Evolutionary conservation across 2,113 vertebrate species (phyloP).

Genomic region (Pristiophorus japonicus): DNA sequence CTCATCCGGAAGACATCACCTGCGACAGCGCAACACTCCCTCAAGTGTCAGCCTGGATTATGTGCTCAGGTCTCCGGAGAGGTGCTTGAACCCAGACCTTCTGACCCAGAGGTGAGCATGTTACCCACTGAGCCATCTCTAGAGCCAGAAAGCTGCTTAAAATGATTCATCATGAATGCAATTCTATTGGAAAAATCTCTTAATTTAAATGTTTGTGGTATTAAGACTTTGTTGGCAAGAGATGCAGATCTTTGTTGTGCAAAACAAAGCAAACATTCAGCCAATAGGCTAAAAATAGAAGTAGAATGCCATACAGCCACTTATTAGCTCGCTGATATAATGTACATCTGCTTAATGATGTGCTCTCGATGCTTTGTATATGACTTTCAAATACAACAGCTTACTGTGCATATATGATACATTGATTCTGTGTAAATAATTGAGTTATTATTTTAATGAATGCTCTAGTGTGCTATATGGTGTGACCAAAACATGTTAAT

Average conservation of each 20-base stretch:
- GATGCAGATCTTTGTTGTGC: neutral
- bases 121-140: neutral
- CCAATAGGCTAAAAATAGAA: neutral
- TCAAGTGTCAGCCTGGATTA: neutral
- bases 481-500: neutral
- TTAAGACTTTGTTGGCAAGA: neutral
- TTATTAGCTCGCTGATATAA: neutral
- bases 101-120: neutral
- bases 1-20: neutral
- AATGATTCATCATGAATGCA: neutral
- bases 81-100: neutral
- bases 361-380: neutral
- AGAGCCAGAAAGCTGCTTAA: neutral
- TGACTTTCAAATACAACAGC: neutral
- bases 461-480: neutral
- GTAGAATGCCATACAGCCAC: neutral
- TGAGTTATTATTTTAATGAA: neutral
- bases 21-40: neutral
- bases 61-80: neutral
- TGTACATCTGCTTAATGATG: neutral
- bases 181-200: neutral
- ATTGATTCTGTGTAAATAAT: neutral
- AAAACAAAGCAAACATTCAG: slow-evolving; percentile 10
- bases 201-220: slow-evolving; percentile 5
- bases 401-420: neutral